Evolutionary conservation across 1,140 invertebrate species (phyloP), one percentile per base, ranked within the genome.

Genomic region (Drosophila nannoptera): DNA sequence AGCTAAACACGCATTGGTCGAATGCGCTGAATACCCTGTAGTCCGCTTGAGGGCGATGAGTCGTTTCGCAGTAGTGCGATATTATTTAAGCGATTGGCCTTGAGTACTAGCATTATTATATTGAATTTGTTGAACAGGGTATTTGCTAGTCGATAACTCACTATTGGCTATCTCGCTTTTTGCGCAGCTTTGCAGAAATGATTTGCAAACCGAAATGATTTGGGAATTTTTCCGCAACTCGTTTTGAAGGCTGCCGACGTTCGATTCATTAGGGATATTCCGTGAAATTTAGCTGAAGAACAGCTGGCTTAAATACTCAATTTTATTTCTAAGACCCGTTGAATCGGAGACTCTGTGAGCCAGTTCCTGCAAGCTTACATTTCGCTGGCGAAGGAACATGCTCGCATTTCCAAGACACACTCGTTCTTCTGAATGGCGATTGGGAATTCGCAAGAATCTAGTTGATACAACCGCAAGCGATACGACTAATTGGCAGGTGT

Each of bases 111-210:
- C 22, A 22, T 22, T 22, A 22, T 22, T 22, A 6, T 22, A 48
- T 5, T 42, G 35, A 2, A 7, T 9, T 31, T 4, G n/a, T 22
- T 48, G n/a, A 16, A 42, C 33, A 69, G 67, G 45, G 33, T 35
- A 68, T 48, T 7, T 2, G 1, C 4, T 9, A 45, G 53, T 69
- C 53, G 60, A 0, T 29, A 29, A 14, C 14, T 8, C 0, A 31
- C 46, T 45, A 1, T 4, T 36, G 32, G 49, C 63, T 63, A 69
- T 43, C 66, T 62, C 11, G 40, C 22, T 31, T 63, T 61, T 50
- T 63, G 55, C 46, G 66, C 50, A 55, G 50, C 60, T 56, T 69
- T 62, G 43, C 36, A 63, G 56, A 69, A 69, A 69, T 69, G 60
- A 64, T 64, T 69, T 64, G 67, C 67, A 64, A 56, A n/a, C n/a